Evolutionary conservation across 2,113 vertebrate species (phyloP).

Genomic region (Elachura formosa): DNA sequence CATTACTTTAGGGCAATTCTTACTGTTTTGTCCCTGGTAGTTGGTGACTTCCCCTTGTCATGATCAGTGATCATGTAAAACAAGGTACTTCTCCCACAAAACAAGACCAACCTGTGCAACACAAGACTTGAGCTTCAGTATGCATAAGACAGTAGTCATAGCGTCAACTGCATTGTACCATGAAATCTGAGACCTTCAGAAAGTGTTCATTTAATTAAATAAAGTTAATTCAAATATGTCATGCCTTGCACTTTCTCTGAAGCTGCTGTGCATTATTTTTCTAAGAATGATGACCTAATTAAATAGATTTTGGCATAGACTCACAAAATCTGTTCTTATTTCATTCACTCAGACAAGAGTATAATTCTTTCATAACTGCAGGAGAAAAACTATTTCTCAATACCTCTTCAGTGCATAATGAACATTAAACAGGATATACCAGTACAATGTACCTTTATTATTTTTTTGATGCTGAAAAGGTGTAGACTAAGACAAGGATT

Average conservation of each 20-base stretch:
- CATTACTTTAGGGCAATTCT: background rate
- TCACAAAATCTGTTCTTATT: slow-evolving; percentile 33
- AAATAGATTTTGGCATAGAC: slow-evolving; percentile 61
- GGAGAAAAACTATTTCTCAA: slow-evolving; percentile 43
- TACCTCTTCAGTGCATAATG: background rate
- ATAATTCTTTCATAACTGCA: slow-evolving; percentile 45
- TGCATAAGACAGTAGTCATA: background rate
- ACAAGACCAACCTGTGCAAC: background rate
- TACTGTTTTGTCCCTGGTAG: background rate
- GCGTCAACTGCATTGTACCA: slow-evolving; percentile 7
- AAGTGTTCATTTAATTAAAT: slow-evolving; percentile 57
- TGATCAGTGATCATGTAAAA: background rate
- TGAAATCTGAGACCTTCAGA: slow-evolving; percentile 43
- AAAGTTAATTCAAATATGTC: slow-evolving; percentile 60
- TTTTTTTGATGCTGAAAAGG: slow-evolving; percentile 32
- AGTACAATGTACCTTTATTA: slow-evolving; percentile 1
- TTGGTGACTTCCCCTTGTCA: background rate
- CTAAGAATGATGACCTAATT: slow-evolving; percentile 66
- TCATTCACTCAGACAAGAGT: slow-evolving; percentile 33
- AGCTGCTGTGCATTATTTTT: slow-evolving; percentile 54
- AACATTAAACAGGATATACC: slow-evolving; percentile 50
- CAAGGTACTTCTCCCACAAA: background rate
- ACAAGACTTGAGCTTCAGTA: slow-evolving; percentile 9
- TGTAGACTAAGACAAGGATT: background rate
- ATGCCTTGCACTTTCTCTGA: slow-evolving; percentile 43